A percentile compares a stretch with the other conserved stretches of the same genome.
phyloP scores from a whole-genome alignment of 2,888 invertebrate genomes.

The Machimus rusticus region DNA sequence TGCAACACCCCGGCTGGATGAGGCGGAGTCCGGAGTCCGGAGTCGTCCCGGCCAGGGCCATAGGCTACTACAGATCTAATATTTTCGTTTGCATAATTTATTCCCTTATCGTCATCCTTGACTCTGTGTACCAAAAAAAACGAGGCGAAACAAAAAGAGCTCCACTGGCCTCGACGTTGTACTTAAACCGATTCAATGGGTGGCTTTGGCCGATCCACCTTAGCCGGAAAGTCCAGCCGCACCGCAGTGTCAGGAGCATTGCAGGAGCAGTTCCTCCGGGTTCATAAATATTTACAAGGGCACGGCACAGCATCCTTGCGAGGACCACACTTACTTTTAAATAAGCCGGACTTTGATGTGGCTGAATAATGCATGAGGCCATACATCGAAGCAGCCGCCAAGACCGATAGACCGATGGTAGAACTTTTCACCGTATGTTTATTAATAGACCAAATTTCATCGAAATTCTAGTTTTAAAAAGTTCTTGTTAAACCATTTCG shows the following conservation, averaged over 20 bases:
- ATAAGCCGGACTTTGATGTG: constrained; percentile 47
- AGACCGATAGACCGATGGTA: background rate
- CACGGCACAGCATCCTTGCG: constrained; percentile 26
- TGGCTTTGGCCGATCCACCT: constrained; percentile 29
- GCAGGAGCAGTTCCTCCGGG: constrained; percentile 8
- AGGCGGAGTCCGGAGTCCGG: no score
- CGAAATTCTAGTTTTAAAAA: background rate
- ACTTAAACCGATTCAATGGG: constrained; percentile 31
- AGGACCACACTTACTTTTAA: constrained; percentile 43
- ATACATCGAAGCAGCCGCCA: constrained; percentile 5
- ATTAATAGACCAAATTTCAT: background rate
- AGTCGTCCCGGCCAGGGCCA: background rate
- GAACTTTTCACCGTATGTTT: constrained; percentile 15
- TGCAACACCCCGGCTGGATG: background rate
- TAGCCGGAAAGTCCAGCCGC: constrained; percentile 5
- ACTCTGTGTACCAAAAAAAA: background rate
- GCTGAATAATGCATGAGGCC: constrained; percentile 46
- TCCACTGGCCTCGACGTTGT: background rate
- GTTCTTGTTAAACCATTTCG: background rate
- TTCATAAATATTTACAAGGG: constrained; percentile 47
- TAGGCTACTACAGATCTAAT: background rate
- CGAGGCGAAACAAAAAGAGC: background rate
- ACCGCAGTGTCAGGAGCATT: background rate
- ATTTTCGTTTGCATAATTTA: constrained; percentile 46
- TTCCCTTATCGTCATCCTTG: constrained; percentile 41